Conservation (phyloP, 2,888 invertebrate species). For the Lepidocyrtinus sp. region DNA sequence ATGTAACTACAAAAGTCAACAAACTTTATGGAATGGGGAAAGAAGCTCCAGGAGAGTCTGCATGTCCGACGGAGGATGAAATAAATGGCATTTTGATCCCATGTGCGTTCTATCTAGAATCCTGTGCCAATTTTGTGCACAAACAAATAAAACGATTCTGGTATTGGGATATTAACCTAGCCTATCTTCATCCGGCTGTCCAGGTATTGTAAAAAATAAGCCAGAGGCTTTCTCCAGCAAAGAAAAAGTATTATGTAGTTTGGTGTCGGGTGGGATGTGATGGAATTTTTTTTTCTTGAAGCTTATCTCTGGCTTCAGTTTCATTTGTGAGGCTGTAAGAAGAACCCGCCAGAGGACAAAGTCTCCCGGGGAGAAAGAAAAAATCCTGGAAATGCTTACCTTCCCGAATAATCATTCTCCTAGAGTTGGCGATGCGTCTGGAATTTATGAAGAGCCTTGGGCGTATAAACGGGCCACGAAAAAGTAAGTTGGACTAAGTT, state of each 20-base stretch:
- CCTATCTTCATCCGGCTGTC: slow-evolving; percentile 60
- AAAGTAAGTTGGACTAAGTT: too few relatives aligned
- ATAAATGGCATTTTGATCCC: slow-evolving; percentile 53
- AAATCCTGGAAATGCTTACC: slow-evolving; percentile 41
- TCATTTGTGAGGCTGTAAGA: slow-evolving; percentile 56
- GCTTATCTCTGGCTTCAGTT: slow-evolving; percentile 59
- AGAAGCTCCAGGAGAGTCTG: slow-evolving; percentile 5
- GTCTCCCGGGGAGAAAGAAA: slow-evolving; percentile 27
- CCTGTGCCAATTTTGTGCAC: slow-evolving; percentile 62
- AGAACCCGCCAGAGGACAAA: slow-evolving; percentile 21
- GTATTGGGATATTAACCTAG: slow-evolving; percentile 68
- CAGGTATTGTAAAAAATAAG: slow-evolving; percentile 47
- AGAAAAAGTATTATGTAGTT: slow-evolving; percentile 11
- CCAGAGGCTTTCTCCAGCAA: neutral
- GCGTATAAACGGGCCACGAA: slow-evolving; percentile 56
- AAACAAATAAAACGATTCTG: slow-evolving; percentile 66
- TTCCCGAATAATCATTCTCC: slow-evolving; percentile 55
- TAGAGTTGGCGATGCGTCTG: slow-evolving; percentile 53
- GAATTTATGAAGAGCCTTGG: slow-evolving; percentile 55
- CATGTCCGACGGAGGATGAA: slow-evolving; percentile 32
- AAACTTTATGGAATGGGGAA: neutral
- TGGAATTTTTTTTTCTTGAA: slow-evolving; percentile 24
- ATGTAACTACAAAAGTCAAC: too few relatives aligned
- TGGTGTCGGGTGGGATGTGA: neutral
- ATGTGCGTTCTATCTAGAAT: slow-evolving; percentile 65